phyloP scores from a whole-genome alignment of 2,113 vertebrate species.

The Haemorhous mexicanus region DNA sequence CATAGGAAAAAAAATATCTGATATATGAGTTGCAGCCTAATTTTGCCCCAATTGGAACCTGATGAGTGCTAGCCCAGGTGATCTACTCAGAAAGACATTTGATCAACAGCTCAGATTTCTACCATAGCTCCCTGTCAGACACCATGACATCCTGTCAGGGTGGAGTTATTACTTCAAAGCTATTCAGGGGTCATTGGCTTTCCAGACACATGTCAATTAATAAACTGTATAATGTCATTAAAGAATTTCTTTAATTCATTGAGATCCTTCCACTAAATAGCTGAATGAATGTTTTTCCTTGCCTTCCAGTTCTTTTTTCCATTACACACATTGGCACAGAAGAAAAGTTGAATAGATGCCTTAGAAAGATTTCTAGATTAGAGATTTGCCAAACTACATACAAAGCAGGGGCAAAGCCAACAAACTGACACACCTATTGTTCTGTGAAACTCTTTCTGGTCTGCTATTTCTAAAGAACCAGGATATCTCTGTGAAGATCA shows the following conservation, averaged over 20 bases:
- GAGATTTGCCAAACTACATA: background rate
- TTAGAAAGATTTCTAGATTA: background rate
- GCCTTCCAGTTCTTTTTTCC: background rate
- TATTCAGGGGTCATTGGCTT: background rate
- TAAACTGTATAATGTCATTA: background rate
- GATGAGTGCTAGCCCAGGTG: background rate
- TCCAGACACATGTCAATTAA: background rate
- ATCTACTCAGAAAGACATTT: background rate
- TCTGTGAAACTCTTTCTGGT: background rate
- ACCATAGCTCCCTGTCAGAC: background rate
- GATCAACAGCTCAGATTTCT: background rate
- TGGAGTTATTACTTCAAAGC: background rate
- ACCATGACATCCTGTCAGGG: background rate
- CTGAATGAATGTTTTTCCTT: background rate
- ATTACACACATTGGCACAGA: background rate
- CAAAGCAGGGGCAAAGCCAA: background rate
- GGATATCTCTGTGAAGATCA: background rate
- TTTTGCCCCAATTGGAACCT: background rate
- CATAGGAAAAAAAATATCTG: background rate
- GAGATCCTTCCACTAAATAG: background rate
- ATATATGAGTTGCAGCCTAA: background rate
- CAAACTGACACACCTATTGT: background rate
- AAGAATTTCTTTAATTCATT: background rate
- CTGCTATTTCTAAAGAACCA: background rate
- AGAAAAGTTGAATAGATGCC: background rate